Evolutionary conservation across 2,113 vertebrate species (phyloP).

Genomic region (Myotis brandtii): DNA sequence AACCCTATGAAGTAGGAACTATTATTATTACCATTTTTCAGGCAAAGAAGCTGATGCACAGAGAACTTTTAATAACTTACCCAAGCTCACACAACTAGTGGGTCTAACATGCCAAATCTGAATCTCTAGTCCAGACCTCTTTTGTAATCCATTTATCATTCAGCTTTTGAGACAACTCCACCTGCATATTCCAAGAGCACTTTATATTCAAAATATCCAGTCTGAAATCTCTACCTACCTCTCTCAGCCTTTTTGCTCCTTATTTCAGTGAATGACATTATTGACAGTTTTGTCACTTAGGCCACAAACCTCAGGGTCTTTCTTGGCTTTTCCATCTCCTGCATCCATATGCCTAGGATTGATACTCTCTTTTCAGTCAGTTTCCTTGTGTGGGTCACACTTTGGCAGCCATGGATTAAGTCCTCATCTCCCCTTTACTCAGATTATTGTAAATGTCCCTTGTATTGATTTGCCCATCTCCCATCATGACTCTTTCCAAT

Average conservation of each 20-base stretch:
- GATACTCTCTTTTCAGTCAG: not conserved
- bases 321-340: not conserved
- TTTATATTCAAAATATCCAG: not conserved
- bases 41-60: not conserved
- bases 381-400: not conserved
- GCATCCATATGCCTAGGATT: not conserved
- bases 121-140: not conserved
- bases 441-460: too few species aligned
- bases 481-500: not conserved
- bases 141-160: not conserved
- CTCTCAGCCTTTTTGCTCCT: rapidly evolving
- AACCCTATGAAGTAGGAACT: not conserved
- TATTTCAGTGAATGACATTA: not conserved
- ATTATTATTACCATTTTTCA: not conserved
- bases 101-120: not conserved
- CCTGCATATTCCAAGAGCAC: not conserved
- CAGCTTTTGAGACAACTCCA: not conserved
- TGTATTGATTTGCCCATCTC: not conserved
- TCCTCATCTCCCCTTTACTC: too few species aligned
- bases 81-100: not conserved
- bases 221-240: rapidly evolving
- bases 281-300: not conserved
- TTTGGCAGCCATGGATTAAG: not conserved
- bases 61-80: not conserved
- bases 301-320: not conserved